Percentiles rank a stretch among this genome's conserved stretches.
Conservation (phyloP, 2,888 invertebrate genomes). For the Drosophila paucipuncta region DNA sequence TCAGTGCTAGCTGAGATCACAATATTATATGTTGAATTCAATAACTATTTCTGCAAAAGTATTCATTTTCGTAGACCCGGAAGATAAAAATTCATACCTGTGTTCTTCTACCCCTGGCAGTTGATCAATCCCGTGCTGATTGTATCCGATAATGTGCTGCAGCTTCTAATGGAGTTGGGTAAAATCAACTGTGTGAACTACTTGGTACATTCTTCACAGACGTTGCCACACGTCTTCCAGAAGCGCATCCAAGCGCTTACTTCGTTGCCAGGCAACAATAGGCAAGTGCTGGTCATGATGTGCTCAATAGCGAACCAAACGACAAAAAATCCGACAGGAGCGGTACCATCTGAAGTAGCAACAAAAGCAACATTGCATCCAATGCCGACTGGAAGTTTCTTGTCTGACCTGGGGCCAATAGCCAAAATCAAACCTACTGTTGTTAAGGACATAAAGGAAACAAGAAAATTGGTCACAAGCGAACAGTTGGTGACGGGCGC, state of each 20-base stretch:
- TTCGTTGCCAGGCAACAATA: neutral
- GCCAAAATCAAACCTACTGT: neutral
- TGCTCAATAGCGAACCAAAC: neutral
- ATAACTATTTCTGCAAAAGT: neutral
- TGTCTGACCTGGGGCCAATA: neutral
- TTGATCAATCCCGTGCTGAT: constrained; percentile 26
- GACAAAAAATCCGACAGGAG: neutral
- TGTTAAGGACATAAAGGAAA: neutral
- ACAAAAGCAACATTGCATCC: neutral
- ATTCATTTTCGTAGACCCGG: neutral
- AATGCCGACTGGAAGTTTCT: neutral
- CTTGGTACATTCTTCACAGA: constrained; percentile 26
- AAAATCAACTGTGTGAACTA: constrained; percentile 10
- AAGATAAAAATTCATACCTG: neutral
- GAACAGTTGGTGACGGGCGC: neutral
- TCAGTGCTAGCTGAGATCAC: neutral
- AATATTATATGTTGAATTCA: neutral
- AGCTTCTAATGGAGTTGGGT: neutral
- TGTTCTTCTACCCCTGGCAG: constrained; percentile 1
- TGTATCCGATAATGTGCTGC: constrained; percentile 22
- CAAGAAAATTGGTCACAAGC: too few relatives aligned
- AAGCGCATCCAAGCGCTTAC: constrained; percentile 22
- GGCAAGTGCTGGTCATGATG: constrained; percentile 19
- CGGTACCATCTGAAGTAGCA: neutral
- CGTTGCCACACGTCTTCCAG: constrained; percentile 31